Conservation (phyloP, 2,888 invertebrate genomes). For the Congeria kusceri region DNA sequence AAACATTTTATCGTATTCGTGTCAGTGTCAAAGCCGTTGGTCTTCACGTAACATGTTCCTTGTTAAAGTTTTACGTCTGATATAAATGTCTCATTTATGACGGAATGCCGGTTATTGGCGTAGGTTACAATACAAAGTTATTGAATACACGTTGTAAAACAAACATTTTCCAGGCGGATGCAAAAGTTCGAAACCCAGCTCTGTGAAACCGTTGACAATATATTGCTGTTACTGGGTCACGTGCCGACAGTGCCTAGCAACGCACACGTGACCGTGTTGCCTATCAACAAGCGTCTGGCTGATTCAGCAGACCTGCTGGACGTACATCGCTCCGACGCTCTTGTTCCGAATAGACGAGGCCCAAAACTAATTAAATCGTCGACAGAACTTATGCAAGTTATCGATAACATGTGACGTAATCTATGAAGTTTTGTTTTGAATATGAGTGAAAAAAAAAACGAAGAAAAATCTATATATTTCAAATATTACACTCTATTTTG, state of each 20-base stretch:
- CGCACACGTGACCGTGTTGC: not conserved
- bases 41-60: no score
- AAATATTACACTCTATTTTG: no score
- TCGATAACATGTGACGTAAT: slow-evolving; percentile 64
- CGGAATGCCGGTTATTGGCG: no score
- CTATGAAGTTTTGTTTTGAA: no score
- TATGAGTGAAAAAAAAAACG: no score
- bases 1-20: no score
- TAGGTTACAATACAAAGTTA: no score
- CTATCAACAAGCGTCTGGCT: not conserved
- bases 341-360: slow-evolving; percentile 46
- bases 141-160: not conserved
- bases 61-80: no score
- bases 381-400: slow-evolving; percentile 61
- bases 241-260: slow-evolving; percentile 66
- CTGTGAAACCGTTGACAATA: slow-evolving; percentile 83
- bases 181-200: slow-evolving; percentile 82
- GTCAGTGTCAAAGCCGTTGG: no score
- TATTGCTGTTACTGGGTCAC: slow-evolving; percentile 81
- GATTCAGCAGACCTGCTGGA: not conserved
- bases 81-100: no score
- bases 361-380: slow-evolving; percentile 65
- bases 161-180: slow-evolving; percentile 79
- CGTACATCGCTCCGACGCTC: slow-evolving; percentile 3
- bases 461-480: no score